Evolutionary conservation across 92 coral and sea anemone genomes (phyloP), one percentile per base, ranked within the genome.

Genomic region (Scolanthus callimorphus): DNA sequence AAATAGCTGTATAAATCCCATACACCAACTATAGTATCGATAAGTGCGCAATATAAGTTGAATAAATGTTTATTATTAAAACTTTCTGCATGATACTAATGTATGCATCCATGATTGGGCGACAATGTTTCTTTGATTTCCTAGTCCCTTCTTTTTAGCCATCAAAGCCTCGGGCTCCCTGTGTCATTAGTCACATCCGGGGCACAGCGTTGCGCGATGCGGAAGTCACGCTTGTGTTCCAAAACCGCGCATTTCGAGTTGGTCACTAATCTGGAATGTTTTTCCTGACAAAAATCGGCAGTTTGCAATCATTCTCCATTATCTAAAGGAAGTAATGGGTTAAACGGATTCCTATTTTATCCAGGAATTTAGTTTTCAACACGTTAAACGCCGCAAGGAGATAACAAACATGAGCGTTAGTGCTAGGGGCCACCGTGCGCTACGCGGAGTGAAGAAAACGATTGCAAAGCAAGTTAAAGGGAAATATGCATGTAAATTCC

Each of bases 401-500:
- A n/a, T n/a, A n/a, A n/a, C n/a, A n/a, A n/a, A n/a, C n/a, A n/a
- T n/a, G n/a, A n/a, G n/a, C n/a, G n/a, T 34, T 6, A 34, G 15
- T 34, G 6, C 41, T 9, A 38, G 65, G 9, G 85, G 78, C 1
- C 64, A 70, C 0, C 59, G 73, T 21, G 85, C 75, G 2, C 66
- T 78, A 0, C 67, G 79, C 23, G 85, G 89, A 2, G 90, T 87
- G 20, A 78, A 82, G 37, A 78, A 67, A 74, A 73, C 76, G 12
- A 27, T 87, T 47, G 70, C 86, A 3, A 87, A 64, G 63, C 88
- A 86, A 20, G 76, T 87, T 31, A 85, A 80, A 25, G 95, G 95
- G 3, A 66, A 69, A 20, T 68, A 17, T 57, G 97, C 97, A 24
- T 89, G 91, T 58, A 91, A 91, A 65, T 91, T 91, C 59, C 82